Evolutionary conservation across 2,797 vertebrate species (phyloP).

Genomic region (Poecilia picta): DNA sequence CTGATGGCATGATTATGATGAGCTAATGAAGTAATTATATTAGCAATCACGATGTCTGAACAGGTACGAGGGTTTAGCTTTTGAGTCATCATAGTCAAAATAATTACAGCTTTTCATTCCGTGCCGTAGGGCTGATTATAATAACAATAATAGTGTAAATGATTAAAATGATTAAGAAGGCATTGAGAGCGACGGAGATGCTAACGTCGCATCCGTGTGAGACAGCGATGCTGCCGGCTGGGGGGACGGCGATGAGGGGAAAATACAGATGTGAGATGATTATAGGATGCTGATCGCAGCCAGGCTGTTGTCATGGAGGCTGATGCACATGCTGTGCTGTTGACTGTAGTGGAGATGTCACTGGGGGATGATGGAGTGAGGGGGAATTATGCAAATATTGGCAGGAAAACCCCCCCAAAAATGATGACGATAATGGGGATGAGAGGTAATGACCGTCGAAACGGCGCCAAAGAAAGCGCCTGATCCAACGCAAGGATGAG

Average conservation of each 20-base stretch:
- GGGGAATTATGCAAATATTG: not conserved
- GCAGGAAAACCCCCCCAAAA: not conserved
- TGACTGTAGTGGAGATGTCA: conserved; percentile 5
- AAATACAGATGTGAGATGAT: not conserved
- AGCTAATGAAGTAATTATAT: not conserved
- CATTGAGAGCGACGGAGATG: not conserved
- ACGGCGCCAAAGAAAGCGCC: not conserved
- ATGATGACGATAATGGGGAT: not conserved
- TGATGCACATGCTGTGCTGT: conserved; percentile 1
- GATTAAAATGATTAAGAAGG: not conserved
- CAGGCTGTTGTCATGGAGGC: conserved; percentile 8
- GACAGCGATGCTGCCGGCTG: not conserved
- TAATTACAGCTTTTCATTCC: not conserved
- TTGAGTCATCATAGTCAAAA: not conserved
- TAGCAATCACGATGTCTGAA: not conserved
- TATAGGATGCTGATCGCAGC: not conserved
- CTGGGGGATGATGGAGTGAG: not conserved
- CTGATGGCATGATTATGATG: not conserved
- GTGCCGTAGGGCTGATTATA: not conserved
- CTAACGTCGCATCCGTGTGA: not conserved
- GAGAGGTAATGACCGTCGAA: not conserved
- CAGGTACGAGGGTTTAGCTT: not conserved
- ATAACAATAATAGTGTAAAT: not conserved
- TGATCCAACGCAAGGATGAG: not conserved
- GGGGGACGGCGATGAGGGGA: not conserved